Conservation (phyloP, 2,888 invertebrate species). For the Megalurothrips usitatus region DNA sequence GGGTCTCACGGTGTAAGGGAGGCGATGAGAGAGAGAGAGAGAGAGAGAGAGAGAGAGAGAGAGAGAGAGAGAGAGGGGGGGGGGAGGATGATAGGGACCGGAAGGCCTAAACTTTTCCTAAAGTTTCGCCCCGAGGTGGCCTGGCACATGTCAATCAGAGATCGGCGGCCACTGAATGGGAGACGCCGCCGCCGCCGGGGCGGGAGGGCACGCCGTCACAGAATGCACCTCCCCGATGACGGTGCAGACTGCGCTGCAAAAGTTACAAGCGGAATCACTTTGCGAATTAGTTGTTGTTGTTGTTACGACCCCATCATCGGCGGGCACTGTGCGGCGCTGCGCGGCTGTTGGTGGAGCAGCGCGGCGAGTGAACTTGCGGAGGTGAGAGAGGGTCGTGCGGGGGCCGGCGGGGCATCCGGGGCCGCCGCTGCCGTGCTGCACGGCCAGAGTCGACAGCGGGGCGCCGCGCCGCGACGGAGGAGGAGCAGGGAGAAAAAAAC, state of each 20-base stretch:
- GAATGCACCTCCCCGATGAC: not conserved
- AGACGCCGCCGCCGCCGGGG: too few relatives aligned
- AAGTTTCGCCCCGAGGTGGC: not conserved
- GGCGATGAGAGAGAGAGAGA: not conserved
- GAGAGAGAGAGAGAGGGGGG: not conserved
- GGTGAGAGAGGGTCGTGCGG: not conserved
- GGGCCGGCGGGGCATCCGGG: not conserved
- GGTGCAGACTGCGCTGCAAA: not conserved
- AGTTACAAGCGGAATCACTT: not conserved
- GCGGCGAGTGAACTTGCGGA: not conserved
- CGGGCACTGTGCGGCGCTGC: too few relatives aligned
- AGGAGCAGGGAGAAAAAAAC: not conserved
- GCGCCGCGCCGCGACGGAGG: too few relatives aligned
- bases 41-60: not conserved
- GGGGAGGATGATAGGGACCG: too few relatives aligned
- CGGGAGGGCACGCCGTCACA: not conserved
- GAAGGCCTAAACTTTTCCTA: not conserved
- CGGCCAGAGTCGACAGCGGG: not conserved
- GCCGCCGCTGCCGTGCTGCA: not conserved
- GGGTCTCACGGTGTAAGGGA: too few relatives aligned
- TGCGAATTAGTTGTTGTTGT: not conserved
- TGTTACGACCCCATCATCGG: not conserved
- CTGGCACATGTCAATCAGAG: not conserved
- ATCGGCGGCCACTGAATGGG: not conserved
- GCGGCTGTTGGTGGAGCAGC: not conserved